These are phyloP conservation scores for Hedya salicella DNA, from an alignment of 2,888 invertebrate genomes.

Conservation along the genomic window DNA sequence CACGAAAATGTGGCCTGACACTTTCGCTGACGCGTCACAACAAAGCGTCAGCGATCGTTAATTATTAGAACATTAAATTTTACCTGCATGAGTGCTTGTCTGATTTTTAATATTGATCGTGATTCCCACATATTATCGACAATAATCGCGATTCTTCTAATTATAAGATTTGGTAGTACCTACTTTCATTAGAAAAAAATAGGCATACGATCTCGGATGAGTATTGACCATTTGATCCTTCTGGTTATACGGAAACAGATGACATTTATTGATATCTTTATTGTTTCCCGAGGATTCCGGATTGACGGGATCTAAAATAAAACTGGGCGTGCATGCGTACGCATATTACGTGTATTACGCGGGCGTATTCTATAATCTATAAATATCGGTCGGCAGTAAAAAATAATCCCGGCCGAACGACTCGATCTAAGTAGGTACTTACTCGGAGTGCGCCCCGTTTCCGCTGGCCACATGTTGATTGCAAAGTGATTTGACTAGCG, in stretches of 20 bases:
- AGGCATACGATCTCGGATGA: neutral
- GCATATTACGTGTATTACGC: conserved; percentile 57
- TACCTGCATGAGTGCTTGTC: neutral
- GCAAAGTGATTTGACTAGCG: conserved; percentile 51
- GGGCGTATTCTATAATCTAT: conserved; percentile 63
- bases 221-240: too few species aligned
- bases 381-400: conserved; percentile 59
- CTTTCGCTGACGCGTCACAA: conserved; percentile 40
- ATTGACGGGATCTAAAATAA: conserved; percentile 4
- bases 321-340: conserved; percentile 50
- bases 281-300: neutral
- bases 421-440: conserved; percentile 43
- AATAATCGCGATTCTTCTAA: neutral
- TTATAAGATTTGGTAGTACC: neutral
- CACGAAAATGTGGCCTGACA: conserved; percentile 39
- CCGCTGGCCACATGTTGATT: conserved; percentile 53
- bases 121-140: neutral
- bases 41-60: conserved; percentile 23
- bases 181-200: too few species aligned
- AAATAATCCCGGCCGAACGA: conserved; percentile 56
- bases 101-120: neutral
- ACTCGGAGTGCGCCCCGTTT: conserved; percentile 50
- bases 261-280: neutral
- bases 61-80: neutral
- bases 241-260: neutral